Percentiles rank a stretch among this genome's conserved stretches.
Evolutionary conservation across 2,797 vertebrate species (phyloP).

Genomic region (Chelon labrosus): DNA sequence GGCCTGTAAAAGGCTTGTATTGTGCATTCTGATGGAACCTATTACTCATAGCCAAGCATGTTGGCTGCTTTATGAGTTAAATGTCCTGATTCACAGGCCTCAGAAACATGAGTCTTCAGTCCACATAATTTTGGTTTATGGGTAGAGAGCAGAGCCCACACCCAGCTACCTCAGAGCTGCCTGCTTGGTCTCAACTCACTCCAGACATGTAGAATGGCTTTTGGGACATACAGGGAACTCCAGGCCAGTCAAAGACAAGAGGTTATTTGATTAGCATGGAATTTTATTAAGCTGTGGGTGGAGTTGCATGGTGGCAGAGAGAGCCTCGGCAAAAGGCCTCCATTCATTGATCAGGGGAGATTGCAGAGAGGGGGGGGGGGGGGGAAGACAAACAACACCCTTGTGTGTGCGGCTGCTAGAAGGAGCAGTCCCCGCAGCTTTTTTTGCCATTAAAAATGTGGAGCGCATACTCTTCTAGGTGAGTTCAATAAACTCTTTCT

Average conservation of each 20-base stretch:
- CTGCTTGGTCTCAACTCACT: conserved; percentile 73
- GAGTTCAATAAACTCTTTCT: conserved; percentile 75
- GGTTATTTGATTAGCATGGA: conserved; percentile 89
- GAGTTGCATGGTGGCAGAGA: conserved; percentile 76
- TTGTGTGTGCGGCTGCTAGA: conserved; percentile 80
- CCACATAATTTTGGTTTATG: conserved; percentile 86
- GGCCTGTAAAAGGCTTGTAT: conserved; percentile 67
- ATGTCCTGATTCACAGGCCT: conserved; percentile 79
- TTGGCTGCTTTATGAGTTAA: conserved; percentile 77
- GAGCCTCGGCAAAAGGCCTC: conserved; percentile 81
- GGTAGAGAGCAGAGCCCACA: conserved; percentile 81
- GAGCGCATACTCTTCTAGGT: conserved; percentile 73
- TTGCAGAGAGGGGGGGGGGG: conserved; percentile 73
- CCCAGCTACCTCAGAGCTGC: conserved; percentile 82
- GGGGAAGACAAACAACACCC: conserved; percentile 79
- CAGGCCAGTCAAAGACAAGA: conserved; percentile 86
- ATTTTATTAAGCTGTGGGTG: conserved; percentile 89
- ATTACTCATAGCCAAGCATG: conserved; percentile 78
- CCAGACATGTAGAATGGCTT: conserved; percentile 71
- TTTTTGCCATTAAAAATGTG: conserved; percentile 81
- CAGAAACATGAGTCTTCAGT: conserved; percentile 82
- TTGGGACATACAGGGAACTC: conserved; percentile 77
- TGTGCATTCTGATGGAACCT: conserved; percentile 77
- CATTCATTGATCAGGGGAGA: conserved; percentile 86
- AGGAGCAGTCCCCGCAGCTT: conserved; percentile 77